Conservation (phyloP, 2,888 invertebrate species). For the Seladonia tumulorum region DNA sequence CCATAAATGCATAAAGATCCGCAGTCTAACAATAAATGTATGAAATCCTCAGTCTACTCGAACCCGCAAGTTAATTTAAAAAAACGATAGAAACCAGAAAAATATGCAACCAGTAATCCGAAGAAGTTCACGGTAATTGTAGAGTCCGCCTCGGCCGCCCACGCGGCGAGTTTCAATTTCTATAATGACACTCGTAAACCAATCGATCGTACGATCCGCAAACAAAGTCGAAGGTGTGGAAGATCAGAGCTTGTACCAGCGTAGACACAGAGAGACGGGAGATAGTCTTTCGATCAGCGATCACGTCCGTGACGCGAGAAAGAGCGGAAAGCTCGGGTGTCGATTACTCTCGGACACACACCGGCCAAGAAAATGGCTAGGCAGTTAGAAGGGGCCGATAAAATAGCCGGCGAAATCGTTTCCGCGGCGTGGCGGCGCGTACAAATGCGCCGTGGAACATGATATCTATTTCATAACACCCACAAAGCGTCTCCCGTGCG, state of each 20-base stretch:
- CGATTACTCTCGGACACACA: constrained; percentile 44
- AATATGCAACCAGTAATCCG: neutral
- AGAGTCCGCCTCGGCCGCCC: neutral
- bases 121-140: neutral
- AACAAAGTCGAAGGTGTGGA: constrained; percentile 5
- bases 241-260: neutral
- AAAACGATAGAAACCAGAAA: too few relatives aligned
- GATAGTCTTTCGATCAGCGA: constrained; percentile 7
- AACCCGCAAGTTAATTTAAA: too few relatives aligned
- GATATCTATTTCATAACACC: constrained; percentile 84
- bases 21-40: too few relatives aligned
- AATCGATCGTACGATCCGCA: neutral
- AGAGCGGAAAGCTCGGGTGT: constrained; percentile 36
- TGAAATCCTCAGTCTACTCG: too few relatives aligned
- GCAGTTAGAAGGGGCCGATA: constrained; percentile 54
- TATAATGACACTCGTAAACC: constrained; percentile 7
- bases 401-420: constrained; percentile 54
- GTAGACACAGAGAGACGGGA: neutral
- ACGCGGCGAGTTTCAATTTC: constrained; percentile 7
- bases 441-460: constrained; percentile 75
- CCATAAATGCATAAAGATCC: too few relatives aligned
- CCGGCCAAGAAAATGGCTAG: constrained; percentile 43
- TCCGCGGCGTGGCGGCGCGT: constrained; percentile 48
- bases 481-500: constrained; percentile 82
- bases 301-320: constrained; percentile 2